Base-by-base conservation (phyloP, 1,140 invertebrate genomes). In the Ceratitis capitata region DNA sequence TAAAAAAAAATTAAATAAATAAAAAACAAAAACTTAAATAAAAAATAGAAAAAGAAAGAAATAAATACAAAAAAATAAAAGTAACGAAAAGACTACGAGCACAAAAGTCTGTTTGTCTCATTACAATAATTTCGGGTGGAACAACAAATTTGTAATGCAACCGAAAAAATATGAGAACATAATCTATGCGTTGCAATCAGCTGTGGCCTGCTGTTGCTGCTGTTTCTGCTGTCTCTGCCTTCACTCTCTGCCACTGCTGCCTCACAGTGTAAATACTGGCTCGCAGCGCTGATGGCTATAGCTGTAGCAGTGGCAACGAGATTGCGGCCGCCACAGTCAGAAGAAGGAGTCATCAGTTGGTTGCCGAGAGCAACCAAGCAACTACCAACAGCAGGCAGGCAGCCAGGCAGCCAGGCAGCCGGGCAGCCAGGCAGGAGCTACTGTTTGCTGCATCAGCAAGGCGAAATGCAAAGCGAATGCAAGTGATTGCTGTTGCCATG, bases 121-220 rank as follows among this genome's bases (percentile, higher is more conserved):
- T 78, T 78, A 78, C 39, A 78, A 78, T 78, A 78, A 78, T 78
- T 78, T 78, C 69, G 69, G 69, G 69, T 78, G 69, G n/a, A 78
- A 78, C 39, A 78, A 45, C 69, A 78, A 78, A 78, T 78, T 78
- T 78, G 35, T 78, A 39, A 78, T 78, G 39, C 69, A 78, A 45
- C 35, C 39, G 19, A 45, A 78, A 78, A 42, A 78, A 78, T 42
- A 45, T 26, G 69, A 45, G 39, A 35, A 19, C 69, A 39, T 78
- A 78, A 78, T 42, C 69, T 78, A 78, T 78, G 39, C 39, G 69
- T 26, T 47, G 39, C 19, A 78, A 78, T 78, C 39, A 45, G 69
- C 69, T 78, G n/a, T 45, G 42, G 42, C 35, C 69, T 78, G 69
- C 16, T 42, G 51, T n/a, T 19, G 49, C 49, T 49, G 14, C n/a